These are phyloP conservation scores for Papilio polyxenes DNA, from an alignment of 1,140 invertebrate species.

Conservation along the genomic window DNA sequence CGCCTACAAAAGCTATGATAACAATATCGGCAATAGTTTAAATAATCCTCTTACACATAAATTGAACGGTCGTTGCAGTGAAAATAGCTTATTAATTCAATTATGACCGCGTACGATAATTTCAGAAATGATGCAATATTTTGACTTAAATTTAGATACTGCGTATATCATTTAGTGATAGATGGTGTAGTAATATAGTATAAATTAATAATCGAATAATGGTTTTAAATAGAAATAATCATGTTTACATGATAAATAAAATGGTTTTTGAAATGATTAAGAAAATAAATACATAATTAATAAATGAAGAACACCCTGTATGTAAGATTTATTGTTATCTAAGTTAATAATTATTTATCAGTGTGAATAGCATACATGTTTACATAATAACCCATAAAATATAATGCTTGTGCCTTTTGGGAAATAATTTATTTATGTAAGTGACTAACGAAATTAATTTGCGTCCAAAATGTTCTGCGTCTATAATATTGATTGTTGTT, in stretches of 20 bases:
- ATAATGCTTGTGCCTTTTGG: not conserved
- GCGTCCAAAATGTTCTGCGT: too few relatives aligned
- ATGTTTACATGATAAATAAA: too few relatives aligned
- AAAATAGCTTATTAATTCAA: constrained; percentile 40
- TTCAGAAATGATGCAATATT: constrained; percentile 22
- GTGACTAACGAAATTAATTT: too few relatives aligned
- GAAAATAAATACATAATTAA: too few relatives aligned
- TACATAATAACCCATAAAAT: not conserved
- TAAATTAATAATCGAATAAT: too few relatives aligned
- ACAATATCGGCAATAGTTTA: constrained; percentile 33
- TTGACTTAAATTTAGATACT: constrained; percentile 16
- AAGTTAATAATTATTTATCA: too few relatives aligned
- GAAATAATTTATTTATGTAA: not conserved
- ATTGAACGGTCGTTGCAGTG: constrained; percentile 35
- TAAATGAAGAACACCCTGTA: too few relatives aligned
- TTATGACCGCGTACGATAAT: constrained; percentile 27
- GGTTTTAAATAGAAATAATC: too few relatives aligned
- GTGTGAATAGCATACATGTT: not conserved
- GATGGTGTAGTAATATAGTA: too few relatives aligned
- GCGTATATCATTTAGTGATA: not conserved
- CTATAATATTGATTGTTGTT: not conserved
- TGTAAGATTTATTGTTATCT: too few relatives aligned
- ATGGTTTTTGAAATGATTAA: too few relatives aligned
- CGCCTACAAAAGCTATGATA: constrained; percentile 25
- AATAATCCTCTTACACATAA: constrained; percentile 38